Conservation (phyloP, 2,797 vertebrate species). For the Tragopan temminckii region DNA sequence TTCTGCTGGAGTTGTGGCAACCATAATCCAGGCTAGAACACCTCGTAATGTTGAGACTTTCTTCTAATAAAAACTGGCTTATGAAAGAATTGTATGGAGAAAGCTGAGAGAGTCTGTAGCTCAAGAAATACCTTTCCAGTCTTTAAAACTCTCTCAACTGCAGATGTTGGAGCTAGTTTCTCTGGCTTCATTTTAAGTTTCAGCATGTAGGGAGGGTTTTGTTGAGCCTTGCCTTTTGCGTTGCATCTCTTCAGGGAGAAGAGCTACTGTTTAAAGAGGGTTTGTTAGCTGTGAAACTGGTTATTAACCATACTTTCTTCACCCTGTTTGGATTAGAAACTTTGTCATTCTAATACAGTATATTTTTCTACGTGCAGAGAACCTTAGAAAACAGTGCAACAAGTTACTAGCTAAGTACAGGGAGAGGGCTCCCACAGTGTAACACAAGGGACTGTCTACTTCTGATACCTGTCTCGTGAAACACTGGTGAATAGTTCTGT, state of each 20-base stretch:
- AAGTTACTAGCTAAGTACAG: neutral
- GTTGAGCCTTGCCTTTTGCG: neutral
- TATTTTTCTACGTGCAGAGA: neutral
- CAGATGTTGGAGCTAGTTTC: neutral
- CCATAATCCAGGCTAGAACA: neutral
- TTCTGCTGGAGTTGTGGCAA: neutral
- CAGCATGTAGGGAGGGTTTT: neutral
- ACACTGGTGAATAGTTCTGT: neutral
- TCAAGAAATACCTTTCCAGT: neutral
- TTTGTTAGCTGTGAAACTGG: neutral
- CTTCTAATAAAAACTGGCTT: neutral
- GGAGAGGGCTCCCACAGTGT: neutral
- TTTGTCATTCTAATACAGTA: neutral
- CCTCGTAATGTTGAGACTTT: neutral
- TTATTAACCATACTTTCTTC: neutral
- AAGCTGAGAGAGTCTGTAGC: neutral
- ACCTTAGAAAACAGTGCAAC: neutral
- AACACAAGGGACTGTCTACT: neutral
- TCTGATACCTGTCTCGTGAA: neutral
- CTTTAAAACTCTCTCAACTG: neutral
- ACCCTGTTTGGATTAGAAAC: neutral
- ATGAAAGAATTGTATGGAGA: neutral
- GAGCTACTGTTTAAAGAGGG: neutral
- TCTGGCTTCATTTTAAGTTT: neutral
- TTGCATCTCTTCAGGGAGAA: neutral